Evolutionary conservation across 2,797 vertebrate species (phyloP).

Genomic region (Discoglossus pictus): DNA sequence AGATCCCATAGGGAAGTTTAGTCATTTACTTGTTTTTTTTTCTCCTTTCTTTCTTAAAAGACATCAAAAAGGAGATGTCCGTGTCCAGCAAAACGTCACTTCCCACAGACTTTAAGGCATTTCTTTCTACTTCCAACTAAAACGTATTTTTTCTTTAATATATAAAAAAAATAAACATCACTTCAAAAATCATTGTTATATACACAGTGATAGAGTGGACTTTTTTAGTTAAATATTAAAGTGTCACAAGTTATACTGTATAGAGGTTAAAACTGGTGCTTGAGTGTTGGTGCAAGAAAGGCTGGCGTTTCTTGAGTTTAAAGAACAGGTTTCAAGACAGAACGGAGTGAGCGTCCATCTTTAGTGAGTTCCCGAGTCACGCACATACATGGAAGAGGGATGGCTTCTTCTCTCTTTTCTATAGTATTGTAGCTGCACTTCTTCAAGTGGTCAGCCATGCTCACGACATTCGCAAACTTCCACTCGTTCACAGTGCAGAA

Average conservation of each 20-base stretch:
- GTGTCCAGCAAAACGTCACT: constrained; percentile 78
- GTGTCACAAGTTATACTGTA: constrained; percentile 69
- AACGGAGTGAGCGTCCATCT: constrained; percentile 91
- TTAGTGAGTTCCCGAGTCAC: constrained; percentile 96
- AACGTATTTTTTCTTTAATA: constrained; percentile 63
- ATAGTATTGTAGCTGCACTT: constrained; percentile 92
- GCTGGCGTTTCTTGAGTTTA: constrained; percentile 65
- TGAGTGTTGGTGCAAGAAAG: constrained; percentile 64
- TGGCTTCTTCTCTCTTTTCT: constrained; percentile 86
- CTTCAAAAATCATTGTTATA: constrained; percentile 79
- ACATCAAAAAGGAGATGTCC: constrained; percentile 71
- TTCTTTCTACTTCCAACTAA: constrained; percentile 72
- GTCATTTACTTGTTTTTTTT: no score
- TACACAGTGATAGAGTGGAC: constrained; percentile 77
- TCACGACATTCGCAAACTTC: constrained; percentile 96
- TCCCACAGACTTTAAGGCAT: constrained; percentile 84
- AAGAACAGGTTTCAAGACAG: constrained; percentile 94
- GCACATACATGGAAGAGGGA: constrained; percentile 97
- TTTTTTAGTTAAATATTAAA: constrained; percentile 78
- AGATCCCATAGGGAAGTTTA: constrained; percentile 13
- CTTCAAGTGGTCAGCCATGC: constrained; percentile 98
- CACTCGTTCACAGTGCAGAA: constrained; percentile 96
- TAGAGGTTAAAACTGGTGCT: constrained; percentile 69
- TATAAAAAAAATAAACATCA: constrained; percentile 87
- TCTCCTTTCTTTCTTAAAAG: constrained; percentile 54